A percentile compares a stretch with the other conserved stretches of the same genome.
phyloP scores from a whole-genome alignment of 1,140 invertebrate genomes.

The Hetaerina americana region DNA sequence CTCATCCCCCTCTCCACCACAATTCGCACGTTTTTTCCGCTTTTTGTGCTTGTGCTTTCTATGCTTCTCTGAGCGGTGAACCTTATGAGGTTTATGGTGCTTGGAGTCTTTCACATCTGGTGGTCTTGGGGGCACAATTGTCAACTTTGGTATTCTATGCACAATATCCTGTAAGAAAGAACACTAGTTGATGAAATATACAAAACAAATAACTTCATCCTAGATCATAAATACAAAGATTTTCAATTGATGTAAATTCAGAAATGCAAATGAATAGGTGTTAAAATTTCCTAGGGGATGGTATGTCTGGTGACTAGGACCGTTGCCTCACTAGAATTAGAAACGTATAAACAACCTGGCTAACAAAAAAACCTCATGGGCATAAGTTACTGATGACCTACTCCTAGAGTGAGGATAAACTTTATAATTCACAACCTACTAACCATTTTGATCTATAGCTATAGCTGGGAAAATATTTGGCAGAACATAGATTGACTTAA shows the following conservation, averaged over 20 bases:
- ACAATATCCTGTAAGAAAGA: constrained; percentile 23
- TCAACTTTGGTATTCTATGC: constrained; percentile 30
- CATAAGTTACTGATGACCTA: no score
- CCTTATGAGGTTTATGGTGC: constrained; percentile 39
- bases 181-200: constrained; percentile 6
- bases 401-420: no score
- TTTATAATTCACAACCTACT: no score
- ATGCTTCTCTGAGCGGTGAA: constrained; percentile 36
- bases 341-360: no score
- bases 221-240: background rate
- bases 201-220: background rate
- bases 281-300: constrained; percentile 9
- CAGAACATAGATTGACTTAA: no score
- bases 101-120: constrained; percentile 35
- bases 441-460: no score
- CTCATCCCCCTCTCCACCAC: constrained; percentile 39
- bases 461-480: no score
- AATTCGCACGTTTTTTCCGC: constrained; percentile 37
- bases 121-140: constrained; percentile 34
- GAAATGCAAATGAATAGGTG: constrained; percentile 12
- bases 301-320: background rate
- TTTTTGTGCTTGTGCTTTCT: constrained; percentile 56
- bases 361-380: no score
- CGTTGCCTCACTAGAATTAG: background rate
- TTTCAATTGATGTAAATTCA: constrained; percentile 19